Evolutionary conservation across 1,140 invertebrate genomes (phyloP), one percentile per base, ranked within the genome.

Genomic region (Bombus sibiricus): DNA sequence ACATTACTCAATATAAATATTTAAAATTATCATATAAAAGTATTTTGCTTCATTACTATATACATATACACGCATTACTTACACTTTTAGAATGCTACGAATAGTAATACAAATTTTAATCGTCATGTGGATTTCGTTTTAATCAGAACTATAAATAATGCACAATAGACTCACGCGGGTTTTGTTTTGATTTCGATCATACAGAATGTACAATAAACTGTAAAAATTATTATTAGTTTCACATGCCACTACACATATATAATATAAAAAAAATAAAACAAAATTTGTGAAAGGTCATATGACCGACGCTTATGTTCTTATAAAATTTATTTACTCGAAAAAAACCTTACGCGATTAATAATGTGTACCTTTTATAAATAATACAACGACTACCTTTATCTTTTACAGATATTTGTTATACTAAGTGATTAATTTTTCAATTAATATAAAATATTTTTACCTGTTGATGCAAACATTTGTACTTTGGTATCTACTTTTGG

Each of bases 401-500:
- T 41, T 53, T 12, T 76, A 32, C 1, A 43, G 39, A 76, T 18
- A 57, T 71, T 28, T 32, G 8, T 9, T 66, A 34, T 25, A 18
- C 6, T 28, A n/a, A 68, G 62, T 0, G 2, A 12, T 62, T 62
- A 43, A 62, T 72, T 43, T 80, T 43, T 1, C 15, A 10, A n/a
- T 62, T 59, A 71, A 77, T 34, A 22, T 37, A 39, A 43, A 37
- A 69, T 83, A 77, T 47, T 72, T 39, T 84, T 84, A 84, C 83
- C 83, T 84, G 76, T 84, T 80, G 53, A 47, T 78, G 53, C 32
- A 59, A 66, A 79, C 83, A 84, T 84, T 80, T 80, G 53, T 72
- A 47, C 12, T 57, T 72, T 25, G 9, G 13, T 22, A 22, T n/a
- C n/a, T 57, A 41, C 47, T 53, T 57, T 72, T 25, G 9, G 13